Evolutionary conservation across 2,888 invertebrate genomes (phyloP).

Genomic region (Augochlorella aurata): DNA sequence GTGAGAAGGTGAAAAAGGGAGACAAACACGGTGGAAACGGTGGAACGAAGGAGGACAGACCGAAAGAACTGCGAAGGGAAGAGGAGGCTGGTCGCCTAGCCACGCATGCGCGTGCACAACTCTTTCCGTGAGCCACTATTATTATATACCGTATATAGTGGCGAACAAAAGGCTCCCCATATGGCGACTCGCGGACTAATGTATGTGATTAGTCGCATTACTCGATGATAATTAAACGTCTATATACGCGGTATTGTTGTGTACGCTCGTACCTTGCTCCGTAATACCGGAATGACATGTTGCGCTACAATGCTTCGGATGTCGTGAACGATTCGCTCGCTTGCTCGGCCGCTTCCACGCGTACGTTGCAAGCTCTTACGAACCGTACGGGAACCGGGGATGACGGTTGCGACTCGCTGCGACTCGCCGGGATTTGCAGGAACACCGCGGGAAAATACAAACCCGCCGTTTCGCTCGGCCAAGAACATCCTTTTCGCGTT

Average conservation of each 20-base stretch:
- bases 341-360: conserved; percentile 59
- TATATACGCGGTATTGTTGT: conserved; percentile 79
- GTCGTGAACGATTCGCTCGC: conserved; percentile 76
- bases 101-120: conserved; percentile 78
- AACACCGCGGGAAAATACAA: conserved; percentile 48
- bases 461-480: conserved; percentile 10
- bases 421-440: neutral
- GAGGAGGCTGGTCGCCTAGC: conserved; percentile 65
- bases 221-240: conserved; percentile 82
- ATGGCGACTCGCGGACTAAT: conserved; percentile 80
- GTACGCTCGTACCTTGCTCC: conserved; percentile 78
- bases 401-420: neutral
- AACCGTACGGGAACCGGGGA: conserved; percentile 6
- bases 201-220: conserved; percentile 82
- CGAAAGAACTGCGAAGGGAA: conserved; percentile 67
- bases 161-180: conserved; percentile 81
- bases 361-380: conserved; percentile 55
- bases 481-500: neutral
- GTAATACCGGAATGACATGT: conserved; percentile 81
- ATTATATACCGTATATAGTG: conserved; percentile 74
- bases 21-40: conserved; percentile 12
- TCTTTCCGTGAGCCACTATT: conserved; percentile 80
- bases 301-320: conserved; percentile 81
- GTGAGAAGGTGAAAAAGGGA: conserved; percentile 39
- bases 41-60: conserved; percentile 52